Percentiles rank a stretch among this genome's conserved stretches.
These are phyloP conservation scores for Danionella dracula DNA, from an alignment of 2,797 vertebrate genomes.

Conservation along the genomic window DNA sequence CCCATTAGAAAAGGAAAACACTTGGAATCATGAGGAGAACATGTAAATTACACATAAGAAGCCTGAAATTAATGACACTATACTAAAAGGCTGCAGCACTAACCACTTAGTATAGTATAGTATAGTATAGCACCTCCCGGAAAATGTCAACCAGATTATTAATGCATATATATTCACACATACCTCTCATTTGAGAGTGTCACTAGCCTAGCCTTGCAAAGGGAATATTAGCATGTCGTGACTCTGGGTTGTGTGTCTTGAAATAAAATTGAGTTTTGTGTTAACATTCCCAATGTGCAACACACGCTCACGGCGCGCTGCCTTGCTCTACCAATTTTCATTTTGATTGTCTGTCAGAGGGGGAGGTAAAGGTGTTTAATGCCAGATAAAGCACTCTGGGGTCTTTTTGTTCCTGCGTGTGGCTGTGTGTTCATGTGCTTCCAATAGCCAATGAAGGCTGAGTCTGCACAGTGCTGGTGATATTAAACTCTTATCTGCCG, in stretches of 20 bases:
- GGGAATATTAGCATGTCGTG: slow-evolving; percentile 61
- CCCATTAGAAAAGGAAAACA: too few species aligned
- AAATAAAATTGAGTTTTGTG: slow-evolving; percentile 63
- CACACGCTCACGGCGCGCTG: slow-evolving; percentile 28
- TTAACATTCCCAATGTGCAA: slow-evolving; percentile 61
- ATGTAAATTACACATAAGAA: too few species aligned
- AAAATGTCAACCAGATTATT: too few species aligned
- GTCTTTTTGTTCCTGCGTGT: slow-evolving; percentile 37
- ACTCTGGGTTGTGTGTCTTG: slow-evolving; percentile 56
- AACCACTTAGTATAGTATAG: too few species aligned
- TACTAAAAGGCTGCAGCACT: too few species aligned
- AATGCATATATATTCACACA: too few species aligned
- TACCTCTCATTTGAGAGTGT: slow-evolving; percentile 35
- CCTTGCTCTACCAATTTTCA: slow-evolving; percentile 54
- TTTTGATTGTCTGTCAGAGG: slow-evolving; percentile 70
- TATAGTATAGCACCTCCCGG: too few species aligned
- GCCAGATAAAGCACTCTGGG: slow-evolving; percentile 63
- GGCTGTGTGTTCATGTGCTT: slow-evolving; percentile 32
- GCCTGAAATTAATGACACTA: too few species aligned
- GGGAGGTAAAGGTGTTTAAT: slow-evolving; percentile 69
- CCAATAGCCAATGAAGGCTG: slow-evolving; percentile 57
- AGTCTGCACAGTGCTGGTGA: slow-evolving; percentile 42
- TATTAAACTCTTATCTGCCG: slow-evolving; percentile 59
- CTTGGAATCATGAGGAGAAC: too few species aligned
- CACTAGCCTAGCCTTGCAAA: slow-evolving; percentile 63